Percentiles rank a stretch among this genome's conserved stretches.
Evolutionary conservation across 2,888 invertebrate genomes (phyloP).

Genomic region (Pteria penguin): DNA sequence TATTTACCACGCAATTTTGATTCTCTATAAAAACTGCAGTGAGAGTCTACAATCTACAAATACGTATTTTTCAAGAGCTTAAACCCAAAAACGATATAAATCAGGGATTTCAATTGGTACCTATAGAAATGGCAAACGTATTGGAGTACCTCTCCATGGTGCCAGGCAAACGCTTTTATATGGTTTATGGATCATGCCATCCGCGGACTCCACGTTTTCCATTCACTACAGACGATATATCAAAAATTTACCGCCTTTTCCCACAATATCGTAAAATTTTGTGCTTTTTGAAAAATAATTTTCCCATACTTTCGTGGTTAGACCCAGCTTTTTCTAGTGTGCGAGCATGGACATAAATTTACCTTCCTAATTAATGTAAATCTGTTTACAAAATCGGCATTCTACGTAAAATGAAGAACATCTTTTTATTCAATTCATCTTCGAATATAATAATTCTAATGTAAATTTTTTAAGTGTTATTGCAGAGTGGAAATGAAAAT

Average conservation of each 20-base stretch:
- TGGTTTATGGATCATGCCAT: too few species aligned
- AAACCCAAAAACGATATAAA: too few species aligned
- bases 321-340: neutral
- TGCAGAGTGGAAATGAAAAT: constrained; percentile 27
- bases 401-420: constrained; percentile 1
- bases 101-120: too few species aligned
- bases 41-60: too few species aligned
- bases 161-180: too few species aligned
- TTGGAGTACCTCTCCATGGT: too few species aligned
- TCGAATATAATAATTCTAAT: constrained; percentile 43
- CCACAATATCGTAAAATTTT: constrained; percentile 6
- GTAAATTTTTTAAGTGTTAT: constrained; percentile 49
- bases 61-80: too few species aligned
- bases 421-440: constrained; percentile 5
- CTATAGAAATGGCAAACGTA: too few species aligned
- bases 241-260: constrained; percentile 6
- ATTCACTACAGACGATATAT: constrained; percentile 5
- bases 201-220: too few species aligned
- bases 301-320: neutral
- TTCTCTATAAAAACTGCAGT: too few species aligned
- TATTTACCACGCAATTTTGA: too few species aligned
- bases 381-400: constrained; percentile 10
- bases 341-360: neutral
- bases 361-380: constrained; percentile 12
- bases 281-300: neutral